These are phyloP conservation scores for Gymnobelideus leadbeateri DNA, from an alignment of 2,113 vertebrate genomes.

Conservation along the genomic window DNA sequence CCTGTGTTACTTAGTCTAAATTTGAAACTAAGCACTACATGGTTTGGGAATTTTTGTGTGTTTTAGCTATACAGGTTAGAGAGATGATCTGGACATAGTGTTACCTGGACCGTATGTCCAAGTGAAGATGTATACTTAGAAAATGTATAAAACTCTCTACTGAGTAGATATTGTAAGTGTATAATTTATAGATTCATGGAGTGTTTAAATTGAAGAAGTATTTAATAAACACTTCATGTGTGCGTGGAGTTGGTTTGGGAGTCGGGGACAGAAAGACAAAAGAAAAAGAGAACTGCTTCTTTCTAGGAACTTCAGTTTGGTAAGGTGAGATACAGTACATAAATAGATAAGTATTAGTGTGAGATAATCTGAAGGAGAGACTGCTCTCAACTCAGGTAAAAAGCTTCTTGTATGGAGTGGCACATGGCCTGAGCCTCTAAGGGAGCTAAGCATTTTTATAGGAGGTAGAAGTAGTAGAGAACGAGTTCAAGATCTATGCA, in stretches of 20 bases:
- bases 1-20: neutral
- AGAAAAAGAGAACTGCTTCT: neutral
- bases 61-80: neutral
- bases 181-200: neutral
- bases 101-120: neutral
- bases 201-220: neutral
- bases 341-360: neutral
- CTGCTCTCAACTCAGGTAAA: no score
- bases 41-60: neutral
- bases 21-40: neutral
- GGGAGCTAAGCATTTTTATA: neutral
- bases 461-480: neutral
- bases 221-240: neutral
- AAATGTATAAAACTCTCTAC: neutral
- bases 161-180: neutral
- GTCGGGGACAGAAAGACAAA: neutral
- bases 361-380: neutral
- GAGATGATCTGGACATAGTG: neutral
- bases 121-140: neutral
- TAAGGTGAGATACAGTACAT: neutral
- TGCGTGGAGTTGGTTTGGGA: neutral
- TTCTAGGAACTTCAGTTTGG: no score
- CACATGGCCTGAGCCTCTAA: neutral
- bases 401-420: neutral
- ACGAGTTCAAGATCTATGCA: neutral